A percentile compares a stretch with the other conserved stretches of the same genome.
These are phyloP conservation scores for Brienomyrus brachyistius DNA, from an alignment of 2,113 vertebrate species.

Conservation along the genomic window DNA sequence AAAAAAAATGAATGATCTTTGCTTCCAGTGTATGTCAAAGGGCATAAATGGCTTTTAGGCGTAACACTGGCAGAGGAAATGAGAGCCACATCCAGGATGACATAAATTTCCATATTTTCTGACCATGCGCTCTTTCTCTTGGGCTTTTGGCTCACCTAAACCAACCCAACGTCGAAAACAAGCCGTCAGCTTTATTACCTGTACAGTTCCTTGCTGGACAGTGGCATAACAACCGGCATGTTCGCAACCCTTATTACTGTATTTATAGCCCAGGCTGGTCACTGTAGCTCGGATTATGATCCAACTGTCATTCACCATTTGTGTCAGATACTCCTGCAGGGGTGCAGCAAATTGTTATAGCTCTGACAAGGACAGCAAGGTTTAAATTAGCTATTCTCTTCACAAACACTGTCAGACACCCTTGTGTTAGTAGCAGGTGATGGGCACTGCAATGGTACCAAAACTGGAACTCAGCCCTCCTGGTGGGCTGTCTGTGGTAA, in stretches of 20 bases:
- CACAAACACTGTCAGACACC: constrained; percentile 1
- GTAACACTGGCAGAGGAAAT: not conserved
- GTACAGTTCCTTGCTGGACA: not conserved
- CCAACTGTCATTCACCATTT: not conserved
- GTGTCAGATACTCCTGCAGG: not conserved
- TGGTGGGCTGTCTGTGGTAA: not conserved
- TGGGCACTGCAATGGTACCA: not conserved
- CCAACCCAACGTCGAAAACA: not conserved
- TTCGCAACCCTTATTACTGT: not conserved
- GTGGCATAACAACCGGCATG: not conserved
- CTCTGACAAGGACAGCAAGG: not conserved
- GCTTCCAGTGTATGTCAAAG: not conserved
- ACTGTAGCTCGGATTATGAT: not conserved
- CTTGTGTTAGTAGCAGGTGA: not conserved
- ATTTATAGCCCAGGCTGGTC: not conserved
- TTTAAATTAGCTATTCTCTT: not conserved
- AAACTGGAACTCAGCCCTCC: not conserved
- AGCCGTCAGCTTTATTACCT: not conserved
- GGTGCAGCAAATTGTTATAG: not conserved
- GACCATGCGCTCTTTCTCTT: not conserved
- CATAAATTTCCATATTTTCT: not conserved
- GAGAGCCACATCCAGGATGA: not conserved
- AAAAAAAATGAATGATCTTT: not conserved
- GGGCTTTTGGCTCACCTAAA: not conserved
- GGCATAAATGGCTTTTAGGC: not conserved